Evolutionary conservation across 2,797 vertebrate species (phyloP).

Genomic region (Propithecus deckenii): DNA sequence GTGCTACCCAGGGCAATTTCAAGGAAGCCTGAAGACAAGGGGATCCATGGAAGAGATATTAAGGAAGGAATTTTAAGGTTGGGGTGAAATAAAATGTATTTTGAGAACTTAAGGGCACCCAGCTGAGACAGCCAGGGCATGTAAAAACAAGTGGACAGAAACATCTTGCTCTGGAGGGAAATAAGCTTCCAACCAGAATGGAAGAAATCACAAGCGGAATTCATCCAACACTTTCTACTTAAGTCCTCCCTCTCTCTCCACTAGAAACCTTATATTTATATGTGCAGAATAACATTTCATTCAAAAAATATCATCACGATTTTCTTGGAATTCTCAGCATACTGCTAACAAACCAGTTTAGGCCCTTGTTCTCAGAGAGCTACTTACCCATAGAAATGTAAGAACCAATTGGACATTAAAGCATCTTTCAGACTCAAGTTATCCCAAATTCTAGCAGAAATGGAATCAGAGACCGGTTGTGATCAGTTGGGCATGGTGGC

Average conservation of each 20-base stretch:
- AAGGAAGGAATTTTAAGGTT: background rate
- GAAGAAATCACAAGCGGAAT: constrained; percentile 51
- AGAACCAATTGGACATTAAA: background rate
- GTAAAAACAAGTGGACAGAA: background rate
- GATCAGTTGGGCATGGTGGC: constrained; percentile 3
- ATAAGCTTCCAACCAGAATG: constrained; percentile 38
- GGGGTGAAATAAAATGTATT: background rate
- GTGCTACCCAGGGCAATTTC: background rate
- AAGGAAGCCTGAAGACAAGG: background rate
- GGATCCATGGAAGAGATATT: background rate
- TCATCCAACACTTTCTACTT: constrained; percentile 58
- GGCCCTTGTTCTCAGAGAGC: constrained; percentile 22
- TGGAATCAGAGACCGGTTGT: background rate
- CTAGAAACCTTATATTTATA: constrained; percentile 63
- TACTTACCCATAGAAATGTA: constrained; percentile 15
- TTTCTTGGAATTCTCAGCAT: constrained; percentile 60
- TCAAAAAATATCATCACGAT: constrained; percentile 60
- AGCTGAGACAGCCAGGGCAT: background rate
- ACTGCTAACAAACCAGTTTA: constrained; percentile 6
- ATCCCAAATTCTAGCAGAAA: constrained; percentile 15
- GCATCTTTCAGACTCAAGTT: constrained; percentile 40
- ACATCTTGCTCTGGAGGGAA: constrained; percentile 27
- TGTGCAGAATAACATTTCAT: constrained; percentile 55
- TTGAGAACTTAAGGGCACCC: constrained; percentile 13
- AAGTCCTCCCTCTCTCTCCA: constrained; percentile 37